Percentiles rank a stretch among this genome's conserved stretches.
Conservation (phyloP, 2,888 invertebrate genomes). For the Venusia cambrica region DNA sequence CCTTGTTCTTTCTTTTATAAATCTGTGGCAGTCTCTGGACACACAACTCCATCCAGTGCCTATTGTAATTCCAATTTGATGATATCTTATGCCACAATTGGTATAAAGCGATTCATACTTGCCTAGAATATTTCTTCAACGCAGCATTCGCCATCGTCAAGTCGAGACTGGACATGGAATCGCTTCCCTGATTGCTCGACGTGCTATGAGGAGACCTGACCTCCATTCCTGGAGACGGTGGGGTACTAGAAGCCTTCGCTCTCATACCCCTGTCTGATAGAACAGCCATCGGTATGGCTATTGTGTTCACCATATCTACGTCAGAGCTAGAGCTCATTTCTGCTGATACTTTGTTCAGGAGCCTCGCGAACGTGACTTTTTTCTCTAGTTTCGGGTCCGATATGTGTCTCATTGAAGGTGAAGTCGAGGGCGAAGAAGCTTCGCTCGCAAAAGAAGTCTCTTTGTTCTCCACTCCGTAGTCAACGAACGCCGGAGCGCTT, state of each 20-base stretch:
- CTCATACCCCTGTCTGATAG: constrained; percentile 63
- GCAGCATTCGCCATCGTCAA: constrained; percentile 82
- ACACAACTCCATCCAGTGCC: no score
- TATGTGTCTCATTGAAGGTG: constrained; percentile 79
- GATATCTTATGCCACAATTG: no score
- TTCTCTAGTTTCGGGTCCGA: constrained; percentile 87
- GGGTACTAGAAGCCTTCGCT: constrained; percentile 74
- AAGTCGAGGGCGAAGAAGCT: constrained; percentile 73
- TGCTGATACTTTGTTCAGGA: constrained; percentile 87
- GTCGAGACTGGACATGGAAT: constrained; percentile 88
- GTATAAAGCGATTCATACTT: no score
- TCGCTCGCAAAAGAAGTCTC: constrained; percentile 83
- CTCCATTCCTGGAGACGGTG: constrained; percentile 85
- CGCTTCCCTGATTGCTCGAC: constrained; percentile 88
- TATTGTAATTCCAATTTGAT: no score
- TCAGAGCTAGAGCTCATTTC: constrained; percentile 90
- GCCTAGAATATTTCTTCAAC: constrained; percentile 79
- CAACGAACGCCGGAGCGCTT: constrained; percentile 71
- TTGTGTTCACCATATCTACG: constrained; percentile 81
- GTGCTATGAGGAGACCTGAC: constrained; percentile 84
- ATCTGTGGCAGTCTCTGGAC: no score
- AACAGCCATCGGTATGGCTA: constrained; percentile 72
- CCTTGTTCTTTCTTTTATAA: no score
- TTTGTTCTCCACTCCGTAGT: constrained; percentile 73
- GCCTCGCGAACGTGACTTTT: constrained; percentile 88